Percentiles rank a stretch among this genome's conserved stretches.
These are phyloP conservation scores for Panulirus ornatus DNA, from an alignment of 1,140 invertebrate species.

Conservation along the genomic window DNA sequence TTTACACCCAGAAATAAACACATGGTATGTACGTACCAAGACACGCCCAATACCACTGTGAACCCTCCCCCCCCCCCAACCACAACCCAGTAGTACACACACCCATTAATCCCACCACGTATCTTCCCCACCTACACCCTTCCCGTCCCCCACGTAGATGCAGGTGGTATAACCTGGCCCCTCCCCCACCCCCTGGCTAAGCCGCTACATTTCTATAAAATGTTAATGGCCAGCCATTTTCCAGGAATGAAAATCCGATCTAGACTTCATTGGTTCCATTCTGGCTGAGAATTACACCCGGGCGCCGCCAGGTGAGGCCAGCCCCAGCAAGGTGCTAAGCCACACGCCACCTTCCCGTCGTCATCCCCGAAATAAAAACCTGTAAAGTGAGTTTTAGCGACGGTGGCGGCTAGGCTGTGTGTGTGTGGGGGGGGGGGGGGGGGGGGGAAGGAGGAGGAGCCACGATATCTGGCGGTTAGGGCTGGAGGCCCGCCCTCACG, in stretches of 20 bases:
- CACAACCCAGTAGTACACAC: no score
- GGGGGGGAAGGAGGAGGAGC: no score
- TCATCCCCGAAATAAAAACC: neutral
- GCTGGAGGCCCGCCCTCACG: no score
- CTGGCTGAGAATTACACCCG: slow-evolving; percentile 12
- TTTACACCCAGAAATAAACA: no score
- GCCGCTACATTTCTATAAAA: slow-evolving; percentile 40
- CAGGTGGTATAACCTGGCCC: no score
- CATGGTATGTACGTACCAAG: no score
- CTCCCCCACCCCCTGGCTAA: neutral
- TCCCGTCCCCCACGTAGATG: neutral
- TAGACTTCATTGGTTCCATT: slow-evolving; percentile 15
- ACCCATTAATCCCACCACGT: neutral
- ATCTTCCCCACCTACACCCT: neutral
- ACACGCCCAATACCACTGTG: no score
- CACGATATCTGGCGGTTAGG: neutral
- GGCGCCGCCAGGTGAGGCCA: neutral
- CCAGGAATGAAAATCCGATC: slow-evolving; percentile 48
- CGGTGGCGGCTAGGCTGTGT: no score
- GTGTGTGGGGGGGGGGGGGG: no score
- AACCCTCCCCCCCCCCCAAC: no score
- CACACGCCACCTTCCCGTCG: neutral
- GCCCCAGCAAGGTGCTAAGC: neutral
- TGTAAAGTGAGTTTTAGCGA: neutral
- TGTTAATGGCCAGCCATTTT: slow-evolving; percentile 47